phyloP scores from a whole-genome alignment of 2,113 vertebrate genomes.

The Cynoglossus semilaevis region DNA sequence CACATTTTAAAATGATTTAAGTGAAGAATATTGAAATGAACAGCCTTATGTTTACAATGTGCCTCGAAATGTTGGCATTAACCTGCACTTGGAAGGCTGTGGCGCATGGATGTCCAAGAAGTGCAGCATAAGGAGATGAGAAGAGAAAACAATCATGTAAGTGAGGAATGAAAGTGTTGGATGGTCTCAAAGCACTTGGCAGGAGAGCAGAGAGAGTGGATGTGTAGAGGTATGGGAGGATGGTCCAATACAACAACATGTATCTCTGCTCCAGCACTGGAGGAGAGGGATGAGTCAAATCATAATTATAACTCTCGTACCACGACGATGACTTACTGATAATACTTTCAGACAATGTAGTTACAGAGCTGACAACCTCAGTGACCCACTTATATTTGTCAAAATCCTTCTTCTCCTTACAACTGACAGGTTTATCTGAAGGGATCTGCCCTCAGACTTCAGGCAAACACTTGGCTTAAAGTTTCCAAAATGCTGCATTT shows the following conservation, averaged over 20 bases:
- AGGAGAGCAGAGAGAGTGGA: conserved; percentile 31
- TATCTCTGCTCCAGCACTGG: conserved; percentile 51
- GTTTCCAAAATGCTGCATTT: not conserved
- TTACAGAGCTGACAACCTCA: conserved; percentile 13
- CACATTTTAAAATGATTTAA: not conserved
- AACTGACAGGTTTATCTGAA: too few relatives aligned
- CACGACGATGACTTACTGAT: conserved; percentile 29
- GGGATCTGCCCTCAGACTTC: not conserved
- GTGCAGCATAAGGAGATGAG: conserved; percentile 14
- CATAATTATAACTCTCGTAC: conserved; percentile 54
- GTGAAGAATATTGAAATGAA: too few relatives aligned
- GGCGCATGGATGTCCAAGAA: not conserved
- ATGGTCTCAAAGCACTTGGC: conserved; percentile 49
- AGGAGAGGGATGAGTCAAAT: conserved; percentile 41
- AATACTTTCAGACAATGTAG: conserved; percentile 33
- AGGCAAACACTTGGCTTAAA: not conserved
- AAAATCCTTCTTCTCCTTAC: too few relatives aligned
- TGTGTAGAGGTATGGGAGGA: conserved; percentile 34
- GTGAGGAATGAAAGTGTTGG: conserved; percentile 16
- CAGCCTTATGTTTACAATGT: not conserved
- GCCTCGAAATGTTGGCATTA: not conserved
- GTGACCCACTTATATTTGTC: too few relatives aligned
- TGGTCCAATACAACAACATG: conserved; percentile 54
- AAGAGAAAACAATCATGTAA: conserved; percentile 19
- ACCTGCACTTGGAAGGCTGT: not conserved